A percentile compares a stretch with the other conserved stretches of the same genome.
Conservation (phyloP, 2,797 vertebrate species). For the Acrossocheilus fasciatus region DNA sequence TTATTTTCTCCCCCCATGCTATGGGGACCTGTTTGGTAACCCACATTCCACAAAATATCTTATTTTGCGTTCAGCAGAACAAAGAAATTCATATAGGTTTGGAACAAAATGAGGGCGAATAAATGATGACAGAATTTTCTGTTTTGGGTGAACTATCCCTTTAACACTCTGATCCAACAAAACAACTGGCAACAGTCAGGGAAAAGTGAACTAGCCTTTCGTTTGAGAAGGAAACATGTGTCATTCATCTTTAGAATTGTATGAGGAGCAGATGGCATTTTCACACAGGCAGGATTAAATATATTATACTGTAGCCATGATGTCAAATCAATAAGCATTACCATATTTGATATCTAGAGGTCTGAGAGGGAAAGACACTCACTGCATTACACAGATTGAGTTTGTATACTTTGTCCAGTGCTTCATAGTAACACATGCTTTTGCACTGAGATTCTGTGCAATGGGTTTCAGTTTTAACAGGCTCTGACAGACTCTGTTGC, state of each 20-base stretch:
- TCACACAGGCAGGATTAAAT: constrained; percentile 20
- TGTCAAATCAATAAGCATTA: constrained; percentile 1
- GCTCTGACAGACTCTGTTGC: constrained; percentile 37
- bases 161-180: neutral
- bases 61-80: neutral
- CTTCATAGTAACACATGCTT: constrained; percentile 29
- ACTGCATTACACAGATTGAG: neutral
- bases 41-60: neutral
- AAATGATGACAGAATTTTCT: neutral
- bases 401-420: constrained; percentile 1
- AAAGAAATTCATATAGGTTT: neutral
- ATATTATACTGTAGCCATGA: neutral
- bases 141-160: neutral
- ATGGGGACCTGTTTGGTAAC: neutral
- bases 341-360: neutral
- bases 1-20: neutral
- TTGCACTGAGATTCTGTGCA: constrained; percentile 41
- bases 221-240: constrained; percentile 28
- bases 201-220: neutral
- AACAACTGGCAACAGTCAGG: neutral
- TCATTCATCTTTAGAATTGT: constrained; percentile 3
- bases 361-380: neutral
- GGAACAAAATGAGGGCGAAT: neutral
- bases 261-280: constrained; percentile 44
- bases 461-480: constrained; percentile 31